These are phyloP conservation scores for Fistularia commersonii DNA, from an alignment of 2,797 vertebrate genomes.

Conservation along the genomic window DNA sequence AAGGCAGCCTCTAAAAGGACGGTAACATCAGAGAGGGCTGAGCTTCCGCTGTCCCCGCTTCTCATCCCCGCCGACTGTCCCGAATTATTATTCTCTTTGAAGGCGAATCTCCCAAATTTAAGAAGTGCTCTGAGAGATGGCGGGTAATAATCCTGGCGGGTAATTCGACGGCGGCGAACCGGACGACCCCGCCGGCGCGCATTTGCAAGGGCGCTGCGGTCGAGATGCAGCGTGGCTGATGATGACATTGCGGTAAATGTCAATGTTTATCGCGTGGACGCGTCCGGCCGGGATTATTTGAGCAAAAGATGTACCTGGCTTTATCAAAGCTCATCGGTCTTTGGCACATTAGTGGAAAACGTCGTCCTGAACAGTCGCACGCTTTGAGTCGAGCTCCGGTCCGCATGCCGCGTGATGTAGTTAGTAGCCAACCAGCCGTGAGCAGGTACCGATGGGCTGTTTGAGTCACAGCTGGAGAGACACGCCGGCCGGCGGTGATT, in stretches of 20 bases:
- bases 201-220: constrained; percentile 18
- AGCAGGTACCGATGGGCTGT: neutral
- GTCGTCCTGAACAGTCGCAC: neutral
- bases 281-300: constrained; percentile 18
- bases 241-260: constrained; percentile 45
- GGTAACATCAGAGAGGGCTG: constrained; percentile 9
- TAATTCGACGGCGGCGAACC: neutral
- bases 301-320: constrained; percentile 31
- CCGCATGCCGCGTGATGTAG: too few relatives aligned
- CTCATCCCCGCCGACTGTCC: constrained; percentile 12
- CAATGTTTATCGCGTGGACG: constrained; percentile 41
- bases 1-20: constrained; percentile 13
- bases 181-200: constrained; percentile 12
- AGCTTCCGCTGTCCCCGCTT: constrained; percentile 9
- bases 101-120: constrained; percentile 33
- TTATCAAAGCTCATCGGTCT: constrained; percentile 19
- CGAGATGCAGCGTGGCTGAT: constrained; percentile 3
- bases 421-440: neutral
- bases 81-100: constrained; percentile 44
- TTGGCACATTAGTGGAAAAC: neutral
- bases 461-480: neutral
- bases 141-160: constrained; percentile 14
- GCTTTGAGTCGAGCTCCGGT: too few relatives aligned
- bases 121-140: constrained; percentile 12
- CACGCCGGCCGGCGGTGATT: neutral